Conservation (phyloP, 2,113 vertebrate genomes). For the Labeo rohita region DNA sequence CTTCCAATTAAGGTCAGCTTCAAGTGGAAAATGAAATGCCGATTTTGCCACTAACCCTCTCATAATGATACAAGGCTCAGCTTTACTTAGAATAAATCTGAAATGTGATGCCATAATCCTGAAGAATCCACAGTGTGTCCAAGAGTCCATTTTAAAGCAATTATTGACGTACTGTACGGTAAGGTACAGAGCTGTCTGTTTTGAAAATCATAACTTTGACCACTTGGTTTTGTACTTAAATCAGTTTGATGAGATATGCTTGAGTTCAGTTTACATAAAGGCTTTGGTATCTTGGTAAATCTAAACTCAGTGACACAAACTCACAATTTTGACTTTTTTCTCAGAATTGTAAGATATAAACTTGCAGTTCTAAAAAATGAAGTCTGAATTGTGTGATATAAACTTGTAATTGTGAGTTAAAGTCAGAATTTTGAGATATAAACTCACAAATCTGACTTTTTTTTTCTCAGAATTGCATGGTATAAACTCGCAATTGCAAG, state of each 20-base stretch:
- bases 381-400: too few relatives aligned
- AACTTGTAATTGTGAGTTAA: too few relatives aligned
- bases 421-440: too few relatives aligned
- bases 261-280: not conserved
- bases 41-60: not conserved
- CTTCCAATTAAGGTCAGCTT: slow-evolving; percentile 90
- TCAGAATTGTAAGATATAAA: too few relatives aligned
- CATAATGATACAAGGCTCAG: not conserved
- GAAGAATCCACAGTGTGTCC: not conserved
- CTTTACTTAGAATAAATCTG: not conserved
- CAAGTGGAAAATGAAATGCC: not conserved
- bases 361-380: too few relatives aligned
- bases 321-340: too few relatives aligned
- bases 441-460: too few relatives aligned
- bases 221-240: not conserved
- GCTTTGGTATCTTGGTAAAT: not conserved
- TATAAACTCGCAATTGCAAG: too few relatives aligned
- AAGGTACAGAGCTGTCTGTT: not conserved
- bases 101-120: not conserved
- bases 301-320: not conserved
- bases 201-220: not conserved
- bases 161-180: not conserved
- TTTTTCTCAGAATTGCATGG: too few relatives aligned
- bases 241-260: not conserved
- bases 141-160: not conserved